Evolutionary conservation across 2,797 vertebrate species (phyloP).

Genomic region (Hafferia zeledoni): DNA sequence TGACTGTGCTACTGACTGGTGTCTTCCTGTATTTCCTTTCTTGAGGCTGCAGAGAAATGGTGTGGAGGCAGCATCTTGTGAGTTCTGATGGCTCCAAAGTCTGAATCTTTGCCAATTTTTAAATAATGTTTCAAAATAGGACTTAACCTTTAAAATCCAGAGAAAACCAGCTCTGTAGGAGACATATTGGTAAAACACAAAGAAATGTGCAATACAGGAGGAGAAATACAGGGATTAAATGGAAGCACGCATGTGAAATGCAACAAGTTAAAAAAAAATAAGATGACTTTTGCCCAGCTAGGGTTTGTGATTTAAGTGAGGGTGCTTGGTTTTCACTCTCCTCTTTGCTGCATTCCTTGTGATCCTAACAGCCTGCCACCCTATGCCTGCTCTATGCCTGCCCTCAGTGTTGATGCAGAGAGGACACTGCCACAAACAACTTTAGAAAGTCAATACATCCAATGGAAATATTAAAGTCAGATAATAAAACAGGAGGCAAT

Average conservation of each 20-base stretch:
- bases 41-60: background rate
- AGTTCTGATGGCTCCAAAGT: background rate
- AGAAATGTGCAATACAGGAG: background rate
- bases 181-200: background rate
- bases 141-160: background rate
- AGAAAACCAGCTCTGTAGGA: background rate
- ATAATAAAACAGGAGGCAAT: background rate
- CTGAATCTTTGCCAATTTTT: background rate
- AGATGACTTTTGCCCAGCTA: background rate
- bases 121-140: background rate
- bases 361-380: background rate
- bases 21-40: background rate
- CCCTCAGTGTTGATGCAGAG: accelerated
- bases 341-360: background rate
- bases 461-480: background rate
- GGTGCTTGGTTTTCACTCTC: background rate
- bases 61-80: background rate
- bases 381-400: background rate
- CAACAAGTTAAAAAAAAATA: background rate
- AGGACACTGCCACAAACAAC: background rate
- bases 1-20: accelerated
- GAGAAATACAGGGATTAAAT: background rate
- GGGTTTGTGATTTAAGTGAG: background rate
- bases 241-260: accelerated
- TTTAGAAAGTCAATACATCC: background rate